phyloP scores from a whole-genome alignment of 2,113 vertebrate genomes.

The Muntiacus muntjak region DNA sequence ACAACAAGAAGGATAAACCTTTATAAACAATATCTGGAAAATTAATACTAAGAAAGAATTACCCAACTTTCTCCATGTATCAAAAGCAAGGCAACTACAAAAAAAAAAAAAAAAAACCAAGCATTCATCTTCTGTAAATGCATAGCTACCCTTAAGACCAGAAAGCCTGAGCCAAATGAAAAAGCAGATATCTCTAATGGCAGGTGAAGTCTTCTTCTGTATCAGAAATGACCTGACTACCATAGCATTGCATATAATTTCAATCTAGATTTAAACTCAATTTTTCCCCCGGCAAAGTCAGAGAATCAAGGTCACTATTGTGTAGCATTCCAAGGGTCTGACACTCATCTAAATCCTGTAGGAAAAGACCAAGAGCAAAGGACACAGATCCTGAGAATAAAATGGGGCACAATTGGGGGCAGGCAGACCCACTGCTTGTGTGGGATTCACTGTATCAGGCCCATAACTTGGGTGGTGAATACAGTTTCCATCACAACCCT shows the following conservation, averaged over 20 bases:
- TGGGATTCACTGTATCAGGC: background rate
- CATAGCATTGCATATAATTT: background rate
- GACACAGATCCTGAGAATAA: slow-evolving; percentile 58
- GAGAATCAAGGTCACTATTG: slow-evolving; percentile 55
- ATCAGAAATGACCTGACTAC: background rate
- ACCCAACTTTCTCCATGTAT: background rate
- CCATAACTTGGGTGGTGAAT: slow-evolving; percentile 55
- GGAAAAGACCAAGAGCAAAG: slow-evolving; percentile 62
- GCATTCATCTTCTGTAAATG: background rate
- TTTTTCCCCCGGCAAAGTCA: background rate
- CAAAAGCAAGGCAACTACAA: background rate
- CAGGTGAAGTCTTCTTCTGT: background rate
- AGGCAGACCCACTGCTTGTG: background rate
- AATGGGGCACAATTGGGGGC: slow-evolving; percentile 38
- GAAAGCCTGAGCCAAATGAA: background rate
- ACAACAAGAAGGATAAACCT: background rate
- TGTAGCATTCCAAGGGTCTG: slow-evolving; percentile 60
- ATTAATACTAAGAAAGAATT: background rate
- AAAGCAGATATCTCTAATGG: slow-evolving; percentile 12
- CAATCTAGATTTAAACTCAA: slow-evolving; percentile 39
- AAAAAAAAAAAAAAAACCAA: background rate
- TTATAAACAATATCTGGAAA: slow-evolving; percentile 22
- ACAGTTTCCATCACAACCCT: slow-evolving; percentile 35
- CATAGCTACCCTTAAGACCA: background rate
- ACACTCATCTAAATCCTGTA: slow-evolving; percentile 52